Conservation (phyloP, 2,113 vertebrate genomes). For the Sakesphorus luctuosus region DNA sequence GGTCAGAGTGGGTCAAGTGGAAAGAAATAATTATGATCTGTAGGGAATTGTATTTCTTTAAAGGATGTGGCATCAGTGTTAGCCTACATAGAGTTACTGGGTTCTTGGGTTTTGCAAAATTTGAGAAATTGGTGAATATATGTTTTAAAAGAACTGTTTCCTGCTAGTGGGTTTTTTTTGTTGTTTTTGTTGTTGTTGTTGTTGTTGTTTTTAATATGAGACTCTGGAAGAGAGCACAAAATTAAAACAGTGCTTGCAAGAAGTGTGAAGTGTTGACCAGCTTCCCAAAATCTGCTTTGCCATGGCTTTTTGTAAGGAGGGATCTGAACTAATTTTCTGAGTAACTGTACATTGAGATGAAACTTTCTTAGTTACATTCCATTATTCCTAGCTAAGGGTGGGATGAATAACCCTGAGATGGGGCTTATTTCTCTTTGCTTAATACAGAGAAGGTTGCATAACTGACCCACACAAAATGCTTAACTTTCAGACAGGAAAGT, state of each 20-base stretch:
- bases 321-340: not conserved
- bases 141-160: not conserved
- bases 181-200: too few relatives aligned
- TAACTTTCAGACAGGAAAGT: accelerated
- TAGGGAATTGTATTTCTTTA: not conserved
- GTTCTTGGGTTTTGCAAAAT: not conserved
- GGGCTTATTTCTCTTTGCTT: not conserved
- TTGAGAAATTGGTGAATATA: not conserved
- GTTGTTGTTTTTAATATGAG: not conserved
- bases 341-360: not conserved
- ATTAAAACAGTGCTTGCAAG: not conserved
- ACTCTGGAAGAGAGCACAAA: not conserved
- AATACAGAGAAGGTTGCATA: not conserved
- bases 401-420: not conserved
- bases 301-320: not conserved
- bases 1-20: not conserved
- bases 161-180: not conserved
- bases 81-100: not conserved
- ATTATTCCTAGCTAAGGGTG: not conserved
- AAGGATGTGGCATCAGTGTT: not conserved
- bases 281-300: not conserved
- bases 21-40: not conserved
- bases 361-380: not conserved
- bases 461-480: not conserved
- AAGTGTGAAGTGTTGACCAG: not conserved